Percentiles rank a stretch among this genome's conserved stretches.
phyloP scores from a whole-genome alignment of 2,113 vertebrate genomes.

The Jaculus jaculus region DNA sequence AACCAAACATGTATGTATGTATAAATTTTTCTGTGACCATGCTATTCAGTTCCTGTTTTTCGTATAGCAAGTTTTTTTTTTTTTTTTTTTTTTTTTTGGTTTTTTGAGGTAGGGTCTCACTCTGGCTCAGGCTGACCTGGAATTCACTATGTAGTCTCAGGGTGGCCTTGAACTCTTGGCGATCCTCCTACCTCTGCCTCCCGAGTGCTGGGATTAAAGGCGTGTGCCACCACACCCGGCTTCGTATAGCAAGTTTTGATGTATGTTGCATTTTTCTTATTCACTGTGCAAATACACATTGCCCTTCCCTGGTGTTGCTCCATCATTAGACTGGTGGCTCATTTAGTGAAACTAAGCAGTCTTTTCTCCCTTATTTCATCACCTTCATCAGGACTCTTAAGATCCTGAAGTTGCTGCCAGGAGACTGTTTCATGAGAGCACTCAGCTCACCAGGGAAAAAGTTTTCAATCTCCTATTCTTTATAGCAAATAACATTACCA shows the following conservation, averaged over 20 bases:
- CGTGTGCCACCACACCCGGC: too few species aligned
- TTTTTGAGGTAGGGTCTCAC: too few species aligned
- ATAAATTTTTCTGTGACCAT: conserved; percentile 38
- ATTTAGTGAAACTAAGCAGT: not conserved
- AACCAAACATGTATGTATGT: too few species aligned
- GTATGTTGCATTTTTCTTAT: not conserved
- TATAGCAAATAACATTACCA: conserved; percentile 65
- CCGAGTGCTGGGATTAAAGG: too few species aligned
- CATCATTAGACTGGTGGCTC: not conserved
- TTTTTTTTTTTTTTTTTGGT: too few species aligned
- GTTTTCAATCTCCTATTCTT: conserved; percentile 65
- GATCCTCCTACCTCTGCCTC: too few species aligned
- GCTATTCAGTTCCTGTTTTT: not conserved
- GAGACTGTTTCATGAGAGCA: conserved; percentile 51
- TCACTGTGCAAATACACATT: not conserved
- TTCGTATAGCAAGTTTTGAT: not conserved
- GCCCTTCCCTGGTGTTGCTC: not conserved
- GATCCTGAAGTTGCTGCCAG: not conserved
- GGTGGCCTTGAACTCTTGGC: too few species aligned
- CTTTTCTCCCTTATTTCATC: not conserved
- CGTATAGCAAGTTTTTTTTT: not conserved
- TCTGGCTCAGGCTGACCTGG: too few species aligned
- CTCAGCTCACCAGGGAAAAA: conserved; percentile 68
- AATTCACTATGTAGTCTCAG: too few species aligned
- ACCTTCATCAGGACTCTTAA: not conserved